Conservation (phyloP, 2,797 vertebrate genomes). For the Okamejei kenojei region DNA sequence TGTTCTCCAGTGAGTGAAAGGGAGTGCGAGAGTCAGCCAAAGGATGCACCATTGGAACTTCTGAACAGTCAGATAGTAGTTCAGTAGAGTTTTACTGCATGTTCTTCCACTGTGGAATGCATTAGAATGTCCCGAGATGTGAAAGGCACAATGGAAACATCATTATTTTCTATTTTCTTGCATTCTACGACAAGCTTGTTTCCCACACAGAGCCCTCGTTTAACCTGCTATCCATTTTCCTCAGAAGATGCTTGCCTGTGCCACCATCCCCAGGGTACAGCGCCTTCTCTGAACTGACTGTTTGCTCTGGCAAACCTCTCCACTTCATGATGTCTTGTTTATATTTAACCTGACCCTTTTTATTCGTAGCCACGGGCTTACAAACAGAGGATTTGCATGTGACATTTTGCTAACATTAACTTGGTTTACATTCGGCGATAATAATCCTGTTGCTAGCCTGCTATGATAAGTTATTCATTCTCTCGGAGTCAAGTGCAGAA, state of each 20-base stretch:
- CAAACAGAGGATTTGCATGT: not conserved
- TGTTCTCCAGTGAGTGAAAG: no score
- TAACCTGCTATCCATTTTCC: not conserved
- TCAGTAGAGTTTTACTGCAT: no score
- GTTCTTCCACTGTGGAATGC: no score
- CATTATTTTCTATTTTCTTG: not conserved
- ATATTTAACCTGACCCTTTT: not conserved
- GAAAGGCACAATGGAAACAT: no score
- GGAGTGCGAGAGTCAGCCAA: no score
- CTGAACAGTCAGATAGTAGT: no score
- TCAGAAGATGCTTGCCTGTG: not conserved
- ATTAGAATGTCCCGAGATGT: no score
- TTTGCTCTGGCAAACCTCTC: constrained; percentile 17
- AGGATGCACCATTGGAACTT: no score
- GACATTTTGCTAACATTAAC: constrained; percentile 9
- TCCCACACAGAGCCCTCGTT: no score
- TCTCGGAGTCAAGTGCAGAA: not conserved
- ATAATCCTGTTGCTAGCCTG: not conserved
- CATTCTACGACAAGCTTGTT: not conserved
- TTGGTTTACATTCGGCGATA: not conserved
- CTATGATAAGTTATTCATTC: not conserved
- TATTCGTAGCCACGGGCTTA: not conserved
- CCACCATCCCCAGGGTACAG: not conserved
- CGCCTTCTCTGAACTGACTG: not conserved
- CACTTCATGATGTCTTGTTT: not conserved